Evolutionary conservation across 1,140 invertebrate species (phyloP), one percentile per base, ranked within the genome.

Genomic region (Drosophila pseudoobscura): DNA sequence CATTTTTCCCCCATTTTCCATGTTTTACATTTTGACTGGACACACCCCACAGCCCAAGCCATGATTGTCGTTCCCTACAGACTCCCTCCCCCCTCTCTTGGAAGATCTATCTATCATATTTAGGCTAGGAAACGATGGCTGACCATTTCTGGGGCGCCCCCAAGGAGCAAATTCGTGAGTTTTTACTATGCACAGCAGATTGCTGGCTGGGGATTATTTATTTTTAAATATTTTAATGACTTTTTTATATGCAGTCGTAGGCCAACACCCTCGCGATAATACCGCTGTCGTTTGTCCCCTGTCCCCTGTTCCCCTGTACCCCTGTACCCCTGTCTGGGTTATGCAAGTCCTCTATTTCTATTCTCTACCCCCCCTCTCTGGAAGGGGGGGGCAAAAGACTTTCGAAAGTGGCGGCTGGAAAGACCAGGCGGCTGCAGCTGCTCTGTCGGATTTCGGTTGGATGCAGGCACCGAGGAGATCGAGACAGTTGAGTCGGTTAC

Each of bases 141-240:
- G 45, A 51, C 56, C 46, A 46, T 64, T 61, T 59, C 29, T 9
- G 22, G 20, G 35, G 63, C 70, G 73, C 24, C 51, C 50, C 35
- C 35, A 13, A 39, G 35, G 35, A 39, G 35, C 61, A 85, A 80
- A 85, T 79, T 85, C 80, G 80, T 87, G 80, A 83, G 74, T 26
- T n/a, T 59, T 61, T 63, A 4, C 13, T 31, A 45, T 56, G 54
- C 63, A 39, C n/a, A 49, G 39, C 20, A 64, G 59, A 63, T 65
- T 73, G 64, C 66, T 65, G 58, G 59, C 9, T 56, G 57, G 59
- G 74, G 77, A 80, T 80, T 85, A 80, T 87, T 87, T 85, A 70
- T 85, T 78, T 80, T 74, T 66, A 82, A 77, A 80, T 80, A 85
- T 87, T 80, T 69, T 78, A 85, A 85, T 87, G 82, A 77, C 60